Base-by-base conservation (phyloP, 2,797 vertebrate species). In the Bradypodion ventrale region DNA sequence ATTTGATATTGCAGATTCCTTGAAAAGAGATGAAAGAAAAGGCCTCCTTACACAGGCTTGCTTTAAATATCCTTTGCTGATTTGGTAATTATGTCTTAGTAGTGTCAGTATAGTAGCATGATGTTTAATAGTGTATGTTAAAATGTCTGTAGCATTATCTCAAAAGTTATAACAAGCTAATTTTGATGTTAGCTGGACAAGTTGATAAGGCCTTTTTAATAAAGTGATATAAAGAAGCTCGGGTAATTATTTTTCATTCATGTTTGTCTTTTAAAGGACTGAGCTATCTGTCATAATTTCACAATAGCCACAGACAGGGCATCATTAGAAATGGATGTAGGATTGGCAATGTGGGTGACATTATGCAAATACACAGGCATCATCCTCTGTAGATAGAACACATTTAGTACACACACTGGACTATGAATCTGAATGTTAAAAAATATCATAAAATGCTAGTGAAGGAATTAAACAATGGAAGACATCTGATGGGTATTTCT, bases 261-360 rank as follows among this genome's bases (percentile, higher is more conserved):
- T 89, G 85, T 77, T 85, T 85, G 84, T 85, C 84, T 85, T 77
- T 85, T 82, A 77, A 85, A 81, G 73, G 76, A 82, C 79, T 72
- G 63, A 87, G 85, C 63, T 87, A 69, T 83, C 82, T 80, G 82
- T 83, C 77, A 83, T 79, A 87, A 84, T 87, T 90, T 87, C 74
- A 85, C 86, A 87, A 32, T 85, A 85, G 72, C 13, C 42, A 89
- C 35, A 83, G 78, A 90, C 81, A 85, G 68, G 83, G 70, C 83
- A 59, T 84, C 77, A 90, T 91, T 91, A 87, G 79, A 89, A 87
- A 88, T 83, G 63, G 78, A 84, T 82, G 85, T 87, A 91, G 82
- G 75, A 73, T 89, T 15, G 63, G 83, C 73, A 85, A 59, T 88
- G 49, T 84, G 85, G 93, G 82, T 86, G 87, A 68, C 42, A 76